Evolutionary conservation across 2,888 invertebrate species (phyloP).

Genomic region (Panzeria rudis): DNA sequence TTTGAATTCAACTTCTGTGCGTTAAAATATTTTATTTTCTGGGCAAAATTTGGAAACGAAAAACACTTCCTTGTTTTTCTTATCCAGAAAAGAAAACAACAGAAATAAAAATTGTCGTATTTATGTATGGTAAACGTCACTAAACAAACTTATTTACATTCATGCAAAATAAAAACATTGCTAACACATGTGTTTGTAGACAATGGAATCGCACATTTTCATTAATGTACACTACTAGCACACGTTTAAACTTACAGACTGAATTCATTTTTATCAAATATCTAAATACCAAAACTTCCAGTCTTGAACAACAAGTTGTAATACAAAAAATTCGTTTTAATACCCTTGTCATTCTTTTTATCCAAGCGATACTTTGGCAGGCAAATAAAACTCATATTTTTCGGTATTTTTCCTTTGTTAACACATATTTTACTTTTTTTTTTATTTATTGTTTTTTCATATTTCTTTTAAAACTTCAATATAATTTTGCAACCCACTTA

Average conservation of each 20-base stretch:
- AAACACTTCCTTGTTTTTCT: conserved; percentile 57
- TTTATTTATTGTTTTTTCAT: not conserved
- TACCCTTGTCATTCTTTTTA: not conserved
- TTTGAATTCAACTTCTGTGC: not conserved
- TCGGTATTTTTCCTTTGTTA: conserved; percentile 53
- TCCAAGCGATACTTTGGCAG: conserved; percentile 1
- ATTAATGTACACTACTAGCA: no score
- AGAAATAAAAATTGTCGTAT: conserved; percentile 27
- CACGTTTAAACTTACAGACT: not conserved
- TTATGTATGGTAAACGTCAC: conserved; percentile 23
- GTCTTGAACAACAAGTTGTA: conserved; percentile 36
- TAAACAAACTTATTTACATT: not conserved
- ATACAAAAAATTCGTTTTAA: not conserved
- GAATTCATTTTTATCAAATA: not conserved
- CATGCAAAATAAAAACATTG: not conserved
- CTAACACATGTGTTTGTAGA: not conserved
- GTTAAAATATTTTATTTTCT: not conserved
- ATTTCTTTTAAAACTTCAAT: conserved; percentile 34
- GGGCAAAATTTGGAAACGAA: conserved; percentile 33
- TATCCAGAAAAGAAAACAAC: not conserved
- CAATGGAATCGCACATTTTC: not conserved
- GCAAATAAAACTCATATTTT: conserved; percentile 58
- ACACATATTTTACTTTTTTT: conserved; percentile 21
- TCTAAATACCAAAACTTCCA: conserved; percentile 8
- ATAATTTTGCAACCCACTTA: conserved; percentile 62